Base-by-base conservation (phyloP, 2,888 invertebrate genomes). In the Cataglyphis cursor region DNA sequence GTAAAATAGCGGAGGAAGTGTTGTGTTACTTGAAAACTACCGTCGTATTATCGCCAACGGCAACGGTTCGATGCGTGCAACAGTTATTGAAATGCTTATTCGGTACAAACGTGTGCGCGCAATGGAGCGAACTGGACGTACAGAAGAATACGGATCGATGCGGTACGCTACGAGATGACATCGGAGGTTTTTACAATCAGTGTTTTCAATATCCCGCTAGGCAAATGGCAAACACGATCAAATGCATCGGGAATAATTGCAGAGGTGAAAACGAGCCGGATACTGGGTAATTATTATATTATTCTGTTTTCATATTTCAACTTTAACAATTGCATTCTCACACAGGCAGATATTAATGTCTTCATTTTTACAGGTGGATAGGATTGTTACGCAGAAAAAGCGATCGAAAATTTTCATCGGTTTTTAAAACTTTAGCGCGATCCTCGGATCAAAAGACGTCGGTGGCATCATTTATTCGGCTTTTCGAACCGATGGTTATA, bases 401-500 rank as follows among this genome's bases (percentile, higher is more conserved):
- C 8, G 93, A 94, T 18, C 90, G 92, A 18, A 94, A 93, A 75
- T 86, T 93, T 15, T 90, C 92, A 0, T 91, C 93, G 18, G 95
- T 95, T 62, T 95, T 96, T 62, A 96, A 95, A 93, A 95, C 91
- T 66, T 91, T 95, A 6, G 93, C 94, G 0, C 95, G 95, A 54
- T 95, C 95, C 65, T 93, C 95, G 0, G 96, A 96, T 93, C 94
- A 93, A 70, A 96, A 96, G 94, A 95, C 95, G 84, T 95, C 96
- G 65, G 95, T 97, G 89, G 97, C 97, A 90, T 96, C 97, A 87
- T 98, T 98, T 94, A 99, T 99, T 87, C 96, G 98, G 90, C 96
- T 99, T 91, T 99, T 99, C 95, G 99, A 99, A 94, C 98, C 99
- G 0, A 97, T 99, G 95, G 99, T 99, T 82, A 99, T 99, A 93